A percentile compares a stretch with the other conserved stretches of the same genome.
These are phyloP conservation scores for Nemoura dubitans DNA, from an alignment of 2,888 invertebrate species.

Conservation along the genomic window DNA sequence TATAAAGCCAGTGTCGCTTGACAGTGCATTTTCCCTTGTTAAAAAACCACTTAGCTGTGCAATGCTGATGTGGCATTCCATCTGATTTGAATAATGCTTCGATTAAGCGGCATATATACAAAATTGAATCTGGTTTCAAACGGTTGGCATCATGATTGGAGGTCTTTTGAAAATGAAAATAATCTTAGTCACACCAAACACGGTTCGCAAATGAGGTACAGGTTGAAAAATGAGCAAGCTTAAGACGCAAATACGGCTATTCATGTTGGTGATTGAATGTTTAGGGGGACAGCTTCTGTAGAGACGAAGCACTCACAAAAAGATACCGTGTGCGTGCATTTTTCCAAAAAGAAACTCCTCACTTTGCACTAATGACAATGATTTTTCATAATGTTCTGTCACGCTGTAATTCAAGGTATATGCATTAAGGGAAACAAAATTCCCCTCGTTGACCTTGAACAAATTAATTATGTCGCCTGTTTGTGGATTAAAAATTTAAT, in stretches of 20 bases:
- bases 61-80: too few species aligned
- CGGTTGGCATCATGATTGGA: neutral
- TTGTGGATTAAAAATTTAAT: neutral
- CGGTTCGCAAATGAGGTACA: neutral
- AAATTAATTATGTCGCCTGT: neutral
- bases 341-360: neutral
- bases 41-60: too few species aligned
- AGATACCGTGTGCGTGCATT: neutral
- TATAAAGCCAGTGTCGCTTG: too few species aligned
- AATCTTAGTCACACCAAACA: neutral
- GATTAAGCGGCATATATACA: too few species aligned
- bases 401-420: neutral
- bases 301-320: neutral
- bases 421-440: neutral
- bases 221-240: neutral
- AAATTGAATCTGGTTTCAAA: too few species aligned
- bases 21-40: too few species aligned
- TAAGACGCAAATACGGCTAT: neutral
- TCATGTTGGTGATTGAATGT: neutral
- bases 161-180: neutral
- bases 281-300: neutral
- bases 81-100: neutral
- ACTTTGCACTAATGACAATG: neutral
- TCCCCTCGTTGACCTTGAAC: neutral
- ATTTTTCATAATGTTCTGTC: neutral